Conservation (phyloP, 2,113 vertebrate species). For the Xiphophorus hellerii region DNA sequence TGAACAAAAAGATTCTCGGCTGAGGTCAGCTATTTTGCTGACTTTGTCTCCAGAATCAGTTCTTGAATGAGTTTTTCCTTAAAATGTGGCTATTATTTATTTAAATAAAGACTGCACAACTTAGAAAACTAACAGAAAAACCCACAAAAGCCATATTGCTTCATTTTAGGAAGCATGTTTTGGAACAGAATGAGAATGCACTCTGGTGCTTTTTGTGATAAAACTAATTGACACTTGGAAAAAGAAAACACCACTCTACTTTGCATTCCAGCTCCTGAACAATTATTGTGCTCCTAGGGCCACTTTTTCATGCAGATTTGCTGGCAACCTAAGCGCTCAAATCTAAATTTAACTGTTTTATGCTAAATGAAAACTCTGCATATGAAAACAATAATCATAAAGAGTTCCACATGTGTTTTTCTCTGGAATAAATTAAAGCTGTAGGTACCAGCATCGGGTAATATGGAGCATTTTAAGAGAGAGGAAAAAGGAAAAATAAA, state of each 20-base stretch:
- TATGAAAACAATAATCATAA: background rate
- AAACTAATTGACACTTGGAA: background rate
- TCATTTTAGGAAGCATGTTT: background rate
- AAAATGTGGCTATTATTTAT: background rate
- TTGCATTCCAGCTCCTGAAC: background rate
- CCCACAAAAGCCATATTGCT: background rate
- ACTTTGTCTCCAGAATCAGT: background rate
- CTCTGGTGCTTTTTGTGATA: background rate
- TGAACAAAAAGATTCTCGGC: background rate
- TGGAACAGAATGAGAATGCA: background rate
- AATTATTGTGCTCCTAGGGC: conserved; percentile 1
- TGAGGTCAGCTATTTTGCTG: background rate
- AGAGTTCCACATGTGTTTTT: background rate
- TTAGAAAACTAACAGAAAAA: background rate
- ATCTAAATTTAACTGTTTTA: conserved; percentile 7
- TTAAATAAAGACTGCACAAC: no score
- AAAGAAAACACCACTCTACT: background rate
- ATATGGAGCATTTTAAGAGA: conserved; percentile 7
- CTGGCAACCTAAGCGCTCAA: background rate
- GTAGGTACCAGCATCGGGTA: background rate
- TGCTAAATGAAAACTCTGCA: background rate
- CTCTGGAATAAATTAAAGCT: background rate
- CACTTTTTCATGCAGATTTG: conserved; percentile 13
- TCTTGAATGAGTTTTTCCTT: background rate
- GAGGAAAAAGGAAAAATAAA: background rate